Percentiles rank a stretch among this genome's conserved stretches.
phyloP scores from a whole-genome alignment of 2,888 invertebrate species.

The Silvanus unidentatus region DNA sequence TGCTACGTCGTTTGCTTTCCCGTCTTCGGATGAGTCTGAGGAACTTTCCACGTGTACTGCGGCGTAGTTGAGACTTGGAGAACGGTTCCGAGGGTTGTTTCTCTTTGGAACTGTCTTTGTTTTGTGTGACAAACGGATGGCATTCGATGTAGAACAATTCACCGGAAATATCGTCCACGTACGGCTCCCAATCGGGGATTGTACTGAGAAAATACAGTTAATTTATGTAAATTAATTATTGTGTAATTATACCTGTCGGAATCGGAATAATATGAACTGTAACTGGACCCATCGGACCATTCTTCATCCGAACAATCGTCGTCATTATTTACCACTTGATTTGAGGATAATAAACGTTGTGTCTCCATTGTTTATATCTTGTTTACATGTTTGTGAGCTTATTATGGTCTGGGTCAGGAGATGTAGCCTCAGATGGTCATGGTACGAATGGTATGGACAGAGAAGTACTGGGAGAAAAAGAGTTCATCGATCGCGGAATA shows the following conservation, averaged over 20 bases:
- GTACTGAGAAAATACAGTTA: conserved; percentile 44
- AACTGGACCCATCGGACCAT: conserved; percentile 44
- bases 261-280: conserved; percentile 53
- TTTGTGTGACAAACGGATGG: conserved; percentile 44
- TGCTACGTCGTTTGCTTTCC: conserved; percentile 50
- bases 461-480: too few species aligned
- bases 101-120: conserved; percentile 26
- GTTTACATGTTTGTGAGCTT: conserved; percentile 83
- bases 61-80: conserved; percentile 41
- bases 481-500: too few species aligned
- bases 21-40: conserved; percentile 49
- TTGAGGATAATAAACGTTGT: conserved; percentile 16
- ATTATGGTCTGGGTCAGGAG: too few species aligned
- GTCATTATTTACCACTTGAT: conserved; percentile 11
- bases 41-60: conserved; percentile 48
- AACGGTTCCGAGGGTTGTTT: conserved; percentile 26
- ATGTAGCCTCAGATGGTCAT: too few species aligned
- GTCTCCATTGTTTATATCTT: conserved; percentile 36
- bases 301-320: conserved; percentile 32
- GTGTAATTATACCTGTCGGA: conserved; percentile 51
- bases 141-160: conserved; percentile 63
- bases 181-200: conserved; percentile 64
- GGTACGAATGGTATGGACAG: too few species aligned
- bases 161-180: conserved; percentile 56
- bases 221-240: not conserved